Evolutionary conservation across 2,797 vertebrate genomes (phyloP).

Genomic region (Ispidina lecontei): DNA sequence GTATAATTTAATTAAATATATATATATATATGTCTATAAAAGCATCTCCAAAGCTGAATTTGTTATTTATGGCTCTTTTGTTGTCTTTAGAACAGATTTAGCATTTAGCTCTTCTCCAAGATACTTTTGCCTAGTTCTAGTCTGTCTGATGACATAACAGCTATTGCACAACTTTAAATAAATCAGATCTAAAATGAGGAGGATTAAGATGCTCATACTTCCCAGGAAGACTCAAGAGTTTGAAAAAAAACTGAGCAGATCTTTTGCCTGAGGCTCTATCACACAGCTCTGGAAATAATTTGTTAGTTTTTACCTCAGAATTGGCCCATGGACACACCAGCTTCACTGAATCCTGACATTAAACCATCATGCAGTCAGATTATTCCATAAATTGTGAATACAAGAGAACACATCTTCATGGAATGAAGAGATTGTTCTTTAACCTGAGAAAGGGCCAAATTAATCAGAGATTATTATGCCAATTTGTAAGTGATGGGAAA

Average conservation of each 20-base stretch:
- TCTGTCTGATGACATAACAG: neutral
- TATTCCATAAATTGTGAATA: neutral
- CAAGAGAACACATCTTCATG: neutral
- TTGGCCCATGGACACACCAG: neutral
- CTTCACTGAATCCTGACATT: neutral
- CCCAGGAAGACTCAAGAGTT: neutral
- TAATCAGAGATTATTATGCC: neutral
- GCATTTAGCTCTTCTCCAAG: neutral
- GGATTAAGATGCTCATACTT: neutral
- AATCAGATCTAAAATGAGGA: neutral
- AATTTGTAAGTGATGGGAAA: neutral
- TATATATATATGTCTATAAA: neutral
- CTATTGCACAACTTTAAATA: neutral
- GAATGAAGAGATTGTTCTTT: neutral
- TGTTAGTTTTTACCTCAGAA: neutral
- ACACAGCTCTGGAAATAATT: neutral
- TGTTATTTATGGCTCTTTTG: neutral
- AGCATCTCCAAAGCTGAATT: neutral
- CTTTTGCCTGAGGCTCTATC: neutral
- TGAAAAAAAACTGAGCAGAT: neutral
- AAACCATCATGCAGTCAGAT: neutral
- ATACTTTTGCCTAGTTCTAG: neutral
- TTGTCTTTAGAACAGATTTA: neutral
- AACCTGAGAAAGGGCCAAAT: neutral
- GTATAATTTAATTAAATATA: neutral